Percentiles rank a stretch among this genome's conserved stretches.
Conservation (phyloP, 2,888 invertebrate genomes). For the Esperia sulphurella region DNA sequence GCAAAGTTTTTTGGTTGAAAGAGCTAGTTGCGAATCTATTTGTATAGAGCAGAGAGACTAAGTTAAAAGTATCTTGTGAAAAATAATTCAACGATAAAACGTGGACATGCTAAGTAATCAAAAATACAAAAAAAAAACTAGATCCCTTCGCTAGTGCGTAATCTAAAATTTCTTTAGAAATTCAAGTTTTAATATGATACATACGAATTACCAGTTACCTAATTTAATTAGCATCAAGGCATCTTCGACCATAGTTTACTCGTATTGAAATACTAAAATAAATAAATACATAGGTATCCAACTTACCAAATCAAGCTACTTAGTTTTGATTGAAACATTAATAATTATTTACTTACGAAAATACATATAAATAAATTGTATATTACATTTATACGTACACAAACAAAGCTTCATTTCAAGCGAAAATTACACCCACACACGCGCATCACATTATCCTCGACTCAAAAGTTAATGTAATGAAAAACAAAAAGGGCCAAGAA, state of each 20-base stretch:
- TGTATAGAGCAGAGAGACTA: conserved; percentile 11
- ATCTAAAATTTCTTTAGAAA: too few species aligned
- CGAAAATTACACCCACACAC: conserved; percentile 62
- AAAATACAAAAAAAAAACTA: too few species aligned
- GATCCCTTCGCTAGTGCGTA: too few species aligned
- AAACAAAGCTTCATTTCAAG: conserved; percentile 44
- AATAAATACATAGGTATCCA: too few species aligned
- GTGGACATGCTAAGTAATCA: too few species aligned
- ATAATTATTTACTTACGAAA: neutral
- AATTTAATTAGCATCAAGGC: too few species aligned
- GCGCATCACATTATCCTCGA: conserved; percentile 67
- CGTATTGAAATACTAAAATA: too few species aligned
- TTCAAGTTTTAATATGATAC: too few species aligned
- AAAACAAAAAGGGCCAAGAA: conserved; percentile 80
- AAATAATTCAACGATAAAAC: too few species aligned
- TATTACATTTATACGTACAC: conserved; percentile 4
- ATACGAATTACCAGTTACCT: too few species aligned
- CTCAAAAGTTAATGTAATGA: conserved; percentile 80
- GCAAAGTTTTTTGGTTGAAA: conserved; percentile 29
- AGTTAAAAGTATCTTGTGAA: neutral
- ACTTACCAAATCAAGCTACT: too few species aligned
- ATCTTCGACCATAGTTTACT: too few species aligned
- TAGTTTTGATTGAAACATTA: neutral
- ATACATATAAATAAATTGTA: neutral
- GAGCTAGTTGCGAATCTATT: conserved; percentile 9